phyloP scores from a whole-genome alignment of 1,140 invertebrate species.

The Eurosta solidaginis region DNA sequence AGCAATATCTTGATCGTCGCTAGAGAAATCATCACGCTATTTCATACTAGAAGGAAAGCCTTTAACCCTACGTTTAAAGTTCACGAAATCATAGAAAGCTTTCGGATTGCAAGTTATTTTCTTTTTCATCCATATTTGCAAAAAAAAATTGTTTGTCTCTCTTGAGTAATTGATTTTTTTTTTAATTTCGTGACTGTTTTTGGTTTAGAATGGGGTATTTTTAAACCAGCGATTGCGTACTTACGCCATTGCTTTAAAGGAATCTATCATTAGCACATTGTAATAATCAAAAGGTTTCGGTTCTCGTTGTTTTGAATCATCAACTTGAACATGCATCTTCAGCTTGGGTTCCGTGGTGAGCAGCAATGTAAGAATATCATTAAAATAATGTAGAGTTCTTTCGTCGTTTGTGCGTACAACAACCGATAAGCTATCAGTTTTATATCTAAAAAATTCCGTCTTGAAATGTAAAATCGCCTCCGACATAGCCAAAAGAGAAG shows the following conservation, averaged over 20 bases:
- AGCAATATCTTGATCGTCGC: too few species aligned
- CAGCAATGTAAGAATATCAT: not conserved
- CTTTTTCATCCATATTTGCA: too few species aligned
- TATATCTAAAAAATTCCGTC: not conserved
- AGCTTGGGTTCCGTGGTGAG: not conserved
- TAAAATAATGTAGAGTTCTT: conserved; percentile 34
- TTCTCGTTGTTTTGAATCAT: not conserved
- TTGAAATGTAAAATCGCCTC: not conserved
- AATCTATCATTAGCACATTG: conserved; percentile 51
- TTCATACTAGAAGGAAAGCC: too few species aligned
- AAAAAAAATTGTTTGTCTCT: too few species aligned
- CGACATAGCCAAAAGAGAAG: not conserved
- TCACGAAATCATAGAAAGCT: too few species aligned
- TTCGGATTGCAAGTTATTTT: too few species aligned
- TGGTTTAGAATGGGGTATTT: too few species aligned
- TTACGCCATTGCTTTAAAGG: conserved; percentile 46
- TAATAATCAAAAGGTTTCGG: not conserved
- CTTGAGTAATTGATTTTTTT: too few species aligned
- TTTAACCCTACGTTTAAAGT: too few species aligned
- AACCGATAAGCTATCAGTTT: not conserved
- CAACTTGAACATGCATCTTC: not conserved
- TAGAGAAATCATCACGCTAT: too few species aligned
- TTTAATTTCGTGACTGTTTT: too few species aligned
- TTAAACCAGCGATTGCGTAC: too few species aligned
- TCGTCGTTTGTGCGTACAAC: not conserved